Evolutionary conservation across 2,888 invertebrate species (phyloP).

Genomic region (Tanaodytes sp.): DNA sequence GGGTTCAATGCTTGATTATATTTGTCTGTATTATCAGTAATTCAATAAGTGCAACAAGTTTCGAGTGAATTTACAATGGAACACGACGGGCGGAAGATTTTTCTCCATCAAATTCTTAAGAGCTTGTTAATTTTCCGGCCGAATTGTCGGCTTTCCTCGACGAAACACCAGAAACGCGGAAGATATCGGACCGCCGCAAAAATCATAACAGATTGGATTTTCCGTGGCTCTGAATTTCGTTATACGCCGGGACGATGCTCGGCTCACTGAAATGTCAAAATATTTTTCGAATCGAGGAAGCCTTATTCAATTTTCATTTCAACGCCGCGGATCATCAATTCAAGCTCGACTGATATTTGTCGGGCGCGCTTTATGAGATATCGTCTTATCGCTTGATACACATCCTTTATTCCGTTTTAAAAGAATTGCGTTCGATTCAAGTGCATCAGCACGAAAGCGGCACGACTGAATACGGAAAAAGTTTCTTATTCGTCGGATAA

Average conservation of each 20-base stretch:
- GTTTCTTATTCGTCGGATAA: slow-evolving; percentile 48
- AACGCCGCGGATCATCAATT: slow-evolving; percentile 40
- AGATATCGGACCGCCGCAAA: neutral
- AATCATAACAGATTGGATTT: slow-evolving; percentile 12
- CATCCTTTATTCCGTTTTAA: slow-evolving; percentile 47
- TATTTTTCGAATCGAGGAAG: slow-evolving; percentile 24
- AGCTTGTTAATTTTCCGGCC: slow-evolving; percentile 5
- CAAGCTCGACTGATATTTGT: slow-evolving; percentile 39
- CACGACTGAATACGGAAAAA: slow-evolving; percentile 33
- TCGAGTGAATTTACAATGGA: slow-evolving; percentile 1
- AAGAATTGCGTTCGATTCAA: slow-evolving; percentile 44
- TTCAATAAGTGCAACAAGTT: slow-evolving; percentile 39
- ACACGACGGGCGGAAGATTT: neutral
- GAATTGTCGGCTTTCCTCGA: neutral
- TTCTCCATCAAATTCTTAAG: slow-evolving; percentile 1
- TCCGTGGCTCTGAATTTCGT: slow-evolving; percentile 11
- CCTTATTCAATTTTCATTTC: slow-evolving; percentile 48
- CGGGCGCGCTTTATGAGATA: slow-evolving; percentile 38
- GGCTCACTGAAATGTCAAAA: slow-evolving; percentile 26
- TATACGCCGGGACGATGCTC: slow-evolving; percentile 14
- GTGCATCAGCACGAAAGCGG: slow-evolving; percentile 50
- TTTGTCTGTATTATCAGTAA: no score
- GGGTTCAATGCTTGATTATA: no score
- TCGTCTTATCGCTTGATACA: slow-evolving; percentile 47
- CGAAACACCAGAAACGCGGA: neutral